Base-by-base conservation (phyloP, 2,888 invertebrate genomes). In the Aphodius granarius region DNA sequence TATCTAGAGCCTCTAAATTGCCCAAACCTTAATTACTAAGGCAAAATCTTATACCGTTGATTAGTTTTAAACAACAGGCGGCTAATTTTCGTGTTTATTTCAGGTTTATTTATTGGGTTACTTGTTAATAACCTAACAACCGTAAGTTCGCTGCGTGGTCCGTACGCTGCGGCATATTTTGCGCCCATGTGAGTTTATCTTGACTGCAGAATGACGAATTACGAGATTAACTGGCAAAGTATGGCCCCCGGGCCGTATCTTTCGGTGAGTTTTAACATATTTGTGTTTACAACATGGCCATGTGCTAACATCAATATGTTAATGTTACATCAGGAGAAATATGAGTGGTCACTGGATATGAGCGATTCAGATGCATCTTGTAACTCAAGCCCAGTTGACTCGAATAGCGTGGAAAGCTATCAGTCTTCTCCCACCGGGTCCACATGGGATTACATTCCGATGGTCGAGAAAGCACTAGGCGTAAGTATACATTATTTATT, bases 181-280 rank as follows among this genome's bases (percentile, higher is more conserved):
- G 21, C 22, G 43, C 13, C 43, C 43, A 43, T 43, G 43, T 43
- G 43, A 43, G 43, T 2, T 3, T 43, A 43, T 43, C 43, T 43
- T 13, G 43, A 13, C 43, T 13, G 9, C 9, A 3, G 9, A 43
- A 43, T 43, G 43, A 43, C 43, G 43, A 43, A 43, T 43, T 43
- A 43, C 43, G 43, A 19, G 20, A 66, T 66, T 66, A 18, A 66
- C 18, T 66, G 20, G 68, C 22, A 21, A 68, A 20, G n/a, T 68
- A 89, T 90, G 89, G 89, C 89, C 85, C 86, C 89, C 78, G 88
- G 87, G 81, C n/a, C 74, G 70, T 18, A 74, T 74, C 5, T 71
- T 74, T 43, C 43, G 43, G 43, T 43, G 43, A 43, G 43, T 43
- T 43, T 43, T 43, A 43, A 43, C 43, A 43, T 43, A 43, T 43